Evolutionary conservation across 2,888 invertebrate genomes (phyloP), one percentile per base, ranked within the genome.

Genomic region (Philereme transversata): DNA sequence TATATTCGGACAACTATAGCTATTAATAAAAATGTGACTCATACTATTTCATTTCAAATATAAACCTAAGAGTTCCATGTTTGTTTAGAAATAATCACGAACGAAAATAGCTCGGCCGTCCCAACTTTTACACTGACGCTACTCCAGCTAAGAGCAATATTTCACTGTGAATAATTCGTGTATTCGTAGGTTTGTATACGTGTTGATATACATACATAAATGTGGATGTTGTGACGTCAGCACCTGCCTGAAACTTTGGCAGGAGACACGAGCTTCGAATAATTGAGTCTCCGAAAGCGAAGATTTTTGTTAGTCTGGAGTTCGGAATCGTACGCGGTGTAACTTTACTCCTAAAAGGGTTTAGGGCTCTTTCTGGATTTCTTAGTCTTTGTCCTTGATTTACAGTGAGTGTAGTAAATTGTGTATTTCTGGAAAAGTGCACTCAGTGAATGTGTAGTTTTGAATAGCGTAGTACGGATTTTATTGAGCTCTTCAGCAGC

Each of bases 171-270:
- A 85, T 80, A 81, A 84, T 82, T 83, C 83, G 76, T 79, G 77
- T 78, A 71, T 75, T 75, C 76, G 78, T 78, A 71, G 76, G 73
- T 76, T 76, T 79, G 75, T 79, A 76, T 79, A 69, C 78, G 77
- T 74, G 79, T 79, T 79, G 77, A 79, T 83, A 78, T 86, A 84
- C 78, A 82, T 82, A 80, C 81, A 75, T 76, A 73, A 78, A 73
- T 79, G 74, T 70, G 67, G 73, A 74, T 75, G 77, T 79, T 71
- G 71, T 90, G 91, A 91, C 91, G 91, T 90, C 81, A 88, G 83
- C 84, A 87, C 84, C 85, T 89, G 83, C 74, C 84, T 75, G 87
- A 90, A 90, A 83, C 82, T 90, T 92, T 92, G 92, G 91, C 92
- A 92, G 86, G 87, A 82, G 87, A 87, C 85, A 83, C 88, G 83